These are phyloP conservation scores for Pterocles gutturalis DNA, from an alignment of 2,113 vertebrate genomes.

Conservation along the genomic window DNA sequence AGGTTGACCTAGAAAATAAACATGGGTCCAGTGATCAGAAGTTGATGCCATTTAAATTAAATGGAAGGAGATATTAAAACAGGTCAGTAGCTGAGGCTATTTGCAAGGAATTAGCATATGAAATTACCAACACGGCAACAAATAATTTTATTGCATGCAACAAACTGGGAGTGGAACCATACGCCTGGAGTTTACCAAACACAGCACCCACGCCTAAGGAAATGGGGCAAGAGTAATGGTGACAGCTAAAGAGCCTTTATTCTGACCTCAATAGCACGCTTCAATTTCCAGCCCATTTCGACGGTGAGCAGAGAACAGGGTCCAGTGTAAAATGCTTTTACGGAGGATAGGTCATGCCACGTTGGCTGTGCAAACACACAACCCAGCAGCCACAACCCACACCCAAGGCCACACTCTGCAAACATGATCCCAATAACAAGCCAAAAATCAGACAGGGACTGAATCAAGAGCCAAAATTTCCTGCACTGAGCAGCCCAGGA, in stretches of 20 bases:
- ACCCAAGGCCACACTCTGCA: background rate
- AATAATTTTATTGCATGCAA: background rate
- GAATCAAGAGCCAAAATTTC: background rate
- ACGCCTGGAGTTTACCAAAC: slow-evolving; percentile 56
- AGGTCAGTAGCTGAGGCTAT: slow-evolving; percentile 38
- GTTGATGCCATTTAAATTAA: slow-evolving; percentile 1
- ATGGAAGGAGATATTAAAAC: slow-evolving; percentile 32
- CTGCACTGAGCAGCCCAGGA: background rate
- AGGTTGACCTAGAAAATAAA: slow-evolving; percentile 66
- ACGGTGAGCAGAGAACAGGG: background rate
- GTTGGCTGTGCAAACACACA: background rate
- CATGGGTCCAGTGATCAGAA: background rate
- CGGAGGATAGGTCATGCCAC: background rate
- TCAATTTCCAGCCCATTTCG: background rate
- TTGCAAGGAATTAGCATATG: background rate
- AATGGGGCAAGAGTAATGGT: background rate
- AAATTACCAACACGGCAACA: background rate
- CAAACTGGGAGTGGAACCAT: slow-evolving; percentile 34
- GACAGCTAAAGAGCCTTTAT: slow-evolving; percentile 2
- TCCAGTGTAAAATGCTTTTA: background rate
- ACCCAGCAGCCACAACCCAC: background rate
- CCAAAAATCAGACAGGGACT: background rate
- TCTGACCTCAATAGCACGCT: background rate
- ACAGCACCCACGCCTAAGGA: slow-evolving; percentile 34
- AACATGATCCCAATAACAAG: background rate